phyloP scores from a whole-genome alignment of 2,113 vertebrate species.

The Ciconia boyciana region DNA sequence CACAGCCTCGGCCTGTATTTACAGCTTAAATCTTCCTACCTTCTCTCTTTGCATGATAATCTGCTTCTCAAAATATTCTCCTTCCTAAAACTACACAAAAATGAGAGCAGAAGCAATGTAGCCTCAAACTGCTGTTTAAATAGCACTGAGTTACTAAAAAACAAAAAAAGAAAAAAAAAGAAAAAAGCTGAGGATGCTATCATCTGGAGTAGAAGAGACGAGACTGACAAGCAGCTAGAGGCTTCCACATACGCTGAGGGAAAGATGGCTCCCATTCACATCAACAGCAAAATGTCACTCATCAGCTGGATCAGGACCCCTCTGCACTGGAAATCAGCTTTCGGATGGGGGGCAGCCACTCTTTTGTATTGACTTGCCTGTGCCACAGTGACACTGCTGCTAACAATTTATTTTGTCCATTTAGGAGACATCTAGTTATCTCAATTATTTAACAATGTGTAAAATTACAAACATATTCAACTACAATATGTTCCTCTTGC shows the following conservation, averaged over 20 bases:
- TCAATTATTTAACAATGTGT: conserved; percentile 70
- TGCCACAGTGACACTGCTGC: background rate
- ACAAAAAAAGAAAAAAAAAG: background rate
- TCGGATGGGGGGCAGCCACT: background rate
- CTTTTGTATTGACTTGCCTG: background rate
- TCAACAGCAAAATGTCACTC: background rate
- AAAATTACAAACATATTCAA: conserved; percentile 75
- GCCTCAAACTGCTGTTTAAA: conserved; percentile 4
- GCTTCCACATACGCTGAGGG: background rate
- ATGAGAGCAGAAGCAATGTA: background rate
- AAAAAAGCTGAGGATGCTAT: background rate
- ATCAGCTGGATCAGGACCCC: background rate
- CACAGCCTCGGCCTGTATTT: background rate
- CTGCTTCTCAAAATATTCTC: conserved; percentile 28
- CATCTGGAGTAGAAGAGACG: background rate
- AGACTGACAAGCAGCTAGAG: background rate
- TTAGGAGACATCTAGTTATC: conserved; percentile 67
- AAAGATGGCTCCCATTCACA: background rate
- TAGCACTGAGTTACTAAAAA: background rate
- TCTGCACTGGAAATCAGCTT: background rate
- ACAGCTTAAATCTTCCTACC: background rate
- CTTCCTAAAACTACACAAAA: conserved; percentile 27
- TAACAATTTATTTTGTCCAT: conserved; percentile 38
- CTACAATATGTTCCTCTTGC: conserved; percentile 75
- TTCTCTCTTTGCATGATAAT: background rate